Base-by-base conservation (phyloP, 2,888 invertebrate species). In the Cantharis lateralis region DNA sequence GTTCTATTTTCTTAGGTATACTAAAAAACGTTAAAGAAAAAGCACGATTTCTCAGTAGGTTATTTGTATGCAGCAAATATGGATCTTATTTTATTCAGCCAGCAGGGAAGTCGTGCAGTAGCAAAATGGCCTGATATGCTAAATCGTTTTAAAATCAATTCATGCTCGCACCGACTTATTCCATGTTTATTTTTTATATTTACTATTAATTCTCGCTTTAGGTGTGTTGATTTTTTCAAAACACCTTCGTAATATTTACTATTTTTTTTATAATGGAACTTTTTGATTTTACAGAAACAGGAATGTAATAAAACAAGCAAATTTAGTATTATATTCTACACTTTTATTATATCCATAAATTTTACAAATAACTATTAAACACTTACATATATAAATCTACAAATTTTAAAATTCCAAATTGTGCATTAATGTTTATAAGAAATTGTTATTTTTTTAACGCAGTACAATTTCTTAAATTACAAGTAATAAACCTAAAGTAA, bases 321-420 rank as follows among this genome's bases (percentile, higher is more conserved):
- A 48, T 66, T 66, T 16, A 66, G 13, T n/a, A 66, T 66, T 66
- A n/a, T 16, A 66, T 16, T 68, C 61, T 68, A 69, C n/a, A 68
- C 66, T 71, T 74, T 77, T 74, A 77, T 77, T 77, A 64, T 76
- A 68, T 62, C 74, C 68, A 75, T 68, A 76, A 70, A 73, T 72
- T 74, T 71, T 78, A 78, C 74, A 78, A 78, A 79, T 77, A 75
- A 73, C 71, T 61, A 70, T 62, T 74, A 76, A 73, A 74, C 62
- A 76, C 81, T 82, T 83, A 86, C 87, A 86, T 87, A 87, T 87
- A 86, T 87, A 88, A 87, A 88, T 85, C 86, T 88, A 88, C 87
- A 88, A 88, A 87, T 82, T 84, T 87, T 80, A 85, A 87, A 87
- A 87, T 88, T 87, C 87, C 87, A 87, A 87, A 86, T 85, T 87